Conservation (phyloP, 2,888 invertebrate species). For the Tetranychus piercei region DNA sequence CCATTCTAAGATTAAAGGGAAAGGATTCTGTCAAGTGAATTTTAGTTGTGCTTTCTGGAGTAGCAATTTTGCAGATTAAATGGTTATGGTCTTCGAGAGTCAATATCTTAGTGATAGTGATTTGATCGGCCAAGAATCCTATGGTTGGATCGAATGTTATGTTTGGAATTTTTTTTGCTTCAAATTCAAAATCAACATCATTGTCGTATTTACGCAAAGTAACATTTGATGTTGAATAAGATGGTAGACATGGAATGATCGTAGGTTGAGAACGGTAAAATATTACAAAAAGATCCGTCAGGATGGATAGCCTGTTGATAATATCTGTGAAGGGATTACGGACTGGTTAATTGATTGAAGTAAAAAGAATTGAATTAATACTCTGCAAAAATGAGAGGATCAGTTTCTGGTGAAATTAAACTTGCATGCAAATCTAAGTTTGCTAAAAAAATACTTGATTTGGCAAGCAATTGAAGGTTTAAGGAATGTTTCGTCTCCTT, state of each 20-base stretch:
- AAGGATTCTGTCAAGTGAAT: too few species aligned
- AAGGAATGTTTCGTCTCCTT: too few species aligned
- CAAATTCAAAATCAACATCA: not conserved
- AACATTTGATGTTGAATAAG: conserved; percentile 22
- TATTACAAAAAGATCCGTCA: conserved; percentile 18
- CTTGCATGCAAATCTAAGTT: too few species aligned
- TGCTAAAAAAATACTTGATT: too few species aligned
- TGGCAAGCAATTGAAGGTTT: too few species aligned
- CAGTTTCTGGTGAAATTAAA: too few species aligned
- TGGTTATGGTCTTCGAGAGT: conserved; percentile 19
- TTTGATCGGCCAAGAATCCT: conserved; percentile 24
- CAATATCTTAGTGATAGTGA: conserved; percentile 23
- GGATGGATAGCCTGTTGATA: conserved; percentile 7
- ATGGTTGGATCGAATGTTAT: conserved; percentile 22
- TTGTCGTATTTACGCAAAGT: not conserved
- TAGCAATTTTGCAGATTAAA: conserved; percentile 24
- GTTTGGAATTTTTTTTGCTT: not conserved
- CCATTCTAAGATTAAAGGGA: too few species aligned
- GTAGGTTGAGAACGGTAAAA: conserved; percentile 16
- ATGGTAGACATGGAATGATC: conserved; percentile 24
- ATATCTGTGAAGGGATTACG: too few species aligned
- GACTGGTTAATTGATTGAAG: too few species aligned
- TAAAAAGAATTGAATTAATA: too few species aligned
- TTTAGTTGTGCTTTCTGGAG: not conserved
- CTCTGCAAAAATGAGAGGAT: too few species aligned